These are phyloP conservation scores for Corydoras maculifer DNA, from an alignment of 2,113 vertebrate species.

Conservation along the genomic window DNA sequence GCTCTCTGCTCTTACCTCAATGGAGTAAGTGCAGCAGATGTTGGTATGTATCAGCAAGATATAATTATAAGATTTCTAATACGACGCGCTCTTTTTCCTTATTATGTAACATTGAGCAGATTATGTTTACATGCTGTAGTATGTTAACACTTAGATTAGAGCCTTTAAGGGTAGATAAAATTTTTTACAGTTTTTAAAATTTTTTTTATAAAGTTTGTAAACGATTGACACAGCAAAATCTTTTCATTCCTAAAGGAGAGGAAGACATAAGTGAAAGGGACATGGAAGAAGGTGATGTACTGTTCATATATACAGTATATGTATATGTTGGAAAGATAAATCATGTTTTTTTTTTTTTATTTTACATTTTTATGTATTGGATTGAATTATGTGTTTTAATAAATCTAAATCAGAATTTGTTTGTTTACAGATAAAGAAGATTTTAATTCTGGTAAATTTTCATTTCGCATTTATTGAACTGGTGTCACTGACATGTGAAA, in stretches of 20 bases:
- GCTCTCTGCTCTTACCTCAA: not conserved
- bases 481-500: no score
- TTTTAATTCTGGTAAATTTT: constrained; percentile 71
- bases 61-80: not conserved
- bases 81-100: not conserved
- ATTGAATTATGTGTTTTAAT: no score
- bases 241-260: constrained; percentile 54
- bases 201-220: no score
- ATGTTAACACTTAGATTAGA: no score
- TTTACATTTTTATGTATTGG: no score
- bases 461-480: not conserved
- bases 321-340: no score
- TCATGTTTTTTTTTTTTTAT: no score
- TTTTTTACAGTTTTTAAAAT: no score
- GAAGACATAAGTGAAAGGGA: constrained; percentile 72
- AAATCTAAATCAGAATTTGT: not conserved
- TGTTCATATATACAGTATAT: no score
- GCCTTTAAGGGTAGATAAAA: no score
- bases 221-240: no score
- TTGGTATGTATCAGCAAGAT: constrained; percentile 34
- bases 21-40: constrained; percentile 38
- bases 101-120: not conserved
- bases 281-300: constrained; percentile 69
- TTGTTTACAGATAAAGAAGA: constrained; percentile 74
- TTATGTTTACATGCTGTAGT: not conserved